A percentile compares a stretch with the other conserved stretches of the same genome.
Evolutionary conservation across 2,113 vertebrate species (phyloP).

Genomic region (Nesogale talazaci): DNA sequence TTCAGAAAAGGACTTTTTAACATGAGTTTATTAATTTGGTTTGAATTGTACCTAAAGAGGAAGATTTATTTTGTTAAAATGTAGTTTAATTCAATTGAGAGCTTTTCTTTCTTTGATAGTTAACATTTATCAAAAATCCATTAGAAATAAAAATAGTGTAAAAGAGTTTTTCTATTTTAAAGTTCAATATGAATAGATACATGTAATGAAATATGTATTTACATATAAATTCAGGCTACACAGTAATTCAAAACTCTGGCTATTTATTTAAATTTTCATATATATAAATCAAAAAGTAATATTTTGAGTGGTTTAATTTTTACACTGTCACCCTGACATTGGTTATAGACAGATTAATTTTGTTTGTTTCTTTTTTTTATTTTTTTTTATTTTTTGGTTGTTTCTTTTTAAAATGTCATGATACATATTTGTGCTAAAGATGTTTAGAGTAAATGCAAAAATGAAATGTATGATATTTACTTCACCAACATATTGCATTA

Average conservation of each 20-base stretch:
- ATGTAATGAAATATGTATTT: constrained; percentile 29
- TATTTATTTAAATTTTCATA: neutral
- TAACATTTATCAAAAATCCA: constrained; percentile 72
- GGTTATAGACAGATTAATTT: constrained; percentile 54
- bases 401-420: constrained; percentile 22
- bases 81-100: constrained; percentile 73
- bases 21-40: constrained; percentile 75
- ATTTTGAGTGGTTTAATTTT: constrained; percentile 52
- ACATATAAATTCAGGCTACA: constrained; percentile 41
- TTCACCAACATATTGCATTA: neutral
- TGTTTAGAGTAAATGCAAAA: neutral
- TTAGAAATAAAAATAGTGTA: constrained; percentile 43
- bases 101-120: constrained; percentile 77
- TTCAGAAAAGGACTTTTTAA: constrained; percentile 75
- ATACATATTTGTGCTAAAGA: neutral
- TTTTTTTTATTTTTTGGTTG: constrained; percentile 68
- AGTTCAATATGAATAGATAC: constrained; percentile 69
- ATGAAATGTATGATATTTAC: constrained; percentile 22
- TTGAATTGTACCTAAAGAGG: constrained; percentile 69
- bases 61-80: constrained; percentile 75
- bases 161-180: constrained; percentile 59
- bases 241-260: constrained; percentile 23
- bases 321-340: constrained; percentile 47
- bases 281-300: constrained; percentile 42
- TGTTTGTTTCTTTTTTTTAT: constrained; percentile 45